Conservation (phyloP, 2,888 invertebrate genomes). For the Teleogryllus oceanicus region DNA sequence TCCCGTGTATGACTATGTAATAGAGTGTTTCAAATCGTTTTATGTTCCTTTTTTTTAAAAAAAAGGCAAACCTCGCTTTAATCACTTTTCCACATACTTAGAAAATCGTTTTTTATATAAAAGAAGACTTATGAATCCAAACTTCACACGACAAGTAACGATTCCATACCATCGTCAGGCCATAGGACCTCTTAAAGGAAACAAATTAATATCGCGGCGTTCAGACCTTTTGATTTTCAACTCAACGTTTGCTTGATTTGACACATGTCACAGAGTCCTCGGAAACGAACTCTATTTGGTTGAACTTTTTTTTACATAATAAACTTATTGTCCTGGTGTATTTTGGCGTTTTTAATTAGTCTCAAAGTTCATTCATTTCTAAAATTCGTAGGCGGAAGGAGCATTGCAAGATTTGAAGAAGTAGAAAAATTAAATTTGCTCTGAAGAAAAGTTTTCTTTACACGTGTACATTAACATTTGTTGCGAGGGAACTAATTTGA, state of each 20-base stretch:
- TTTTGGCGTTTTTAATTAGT: not conserved
- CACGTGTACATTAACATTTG: no score
- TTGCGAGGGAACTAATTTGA: no score
- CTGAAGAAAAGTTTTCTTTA: no score
- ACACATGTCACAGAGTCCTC: not conserved
- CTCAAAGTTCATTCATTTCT: no score
- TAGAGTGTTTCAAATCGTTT: slow-evolving; percentile 4
- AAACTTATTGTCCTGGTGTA: slow-evolving; percentile 1
- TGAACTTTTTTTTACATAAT: not conserved
- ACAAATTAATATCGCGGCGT: no score
- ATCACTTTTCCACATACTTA: not conserved
- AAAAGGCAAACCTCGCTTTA: not conserved
- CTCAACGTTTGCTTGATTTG: no score
- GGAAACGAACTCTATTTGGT: not conserved
- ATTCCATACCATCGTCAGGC: not conserved
- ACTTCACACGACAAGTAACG: not conserved
- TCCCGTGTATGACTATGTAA: not conserved
- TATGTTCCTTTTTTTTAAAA: not conserved
- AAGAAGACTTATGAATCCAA: not conserved
- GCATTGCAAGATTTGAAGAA: no score
- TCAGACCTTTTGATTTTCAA: no score
- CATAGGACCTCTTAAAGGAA: not conserved
- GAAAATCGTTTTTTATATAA: not conserved
- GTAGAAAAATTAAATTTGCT: no score
- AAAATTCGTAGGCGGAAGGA: no score